Evolutionary conservation across 2,888 invertebrate species (phyloP), one percentile per base, ranked within the genome.

Genomic region (Embidobia sp.): DNA sequence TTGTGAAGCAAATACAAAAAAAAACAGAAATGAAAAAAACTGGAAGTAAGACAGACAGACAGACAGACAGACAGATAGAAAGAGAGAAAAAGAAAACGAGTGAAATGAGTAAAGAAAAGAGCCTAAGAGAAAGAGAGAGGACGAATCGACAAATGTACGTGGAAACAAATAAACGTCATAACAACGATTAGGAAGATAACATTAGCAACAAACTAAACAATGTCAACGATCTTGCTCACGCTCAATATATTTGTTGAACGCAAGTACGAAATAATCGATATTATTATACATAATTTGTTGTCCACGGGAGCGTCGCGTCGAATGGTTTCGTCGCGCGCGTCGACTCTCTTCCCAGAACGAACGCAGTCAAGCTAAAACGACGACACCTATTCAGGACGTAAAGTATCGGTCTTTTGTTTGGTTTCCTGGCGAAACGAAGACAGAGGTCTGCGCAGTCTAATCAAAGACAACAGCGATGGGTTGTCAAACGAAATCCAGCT

Each of bases 141-240:
- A n/a, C n/a, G 7, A 33, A 33, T 11, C 10, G 35, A 46, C 15
- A 40, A 26, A 33, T 15, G 31, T 40, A 16, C 37, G 16, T 31
- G 16, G 26, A 55, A 66, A 66, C 51, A 26, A 66, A 57, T 40
- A 18, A 27, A 55, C 11, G 59, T 51, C 33, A 35, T 19, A 61
- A 64, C 42, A 64, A 55, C 57, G 49, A 72, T 49, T 8, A 49
- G 42, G 33, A 72, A 63, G 63, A 64, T 72, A 64, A 72, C 57
- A 64, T 11, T 72, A 48, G 42, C 26, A 72, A 63, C 33, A 74
- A 74, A 66, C 27, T 13, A 57, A 63, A 72, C 48, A 63, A 63
- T 63, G 53, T 63, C 63, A 72, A 55, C 61, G 61, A 59, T 61
- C 31, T 61, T 69, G 5, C 26, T 42, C 27, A 53, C 46, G 33